phyloP scores from a whole-genome alignment of 2,888 invertebrate genomes.

The Gonocerus acuteangulatus region DNA sequence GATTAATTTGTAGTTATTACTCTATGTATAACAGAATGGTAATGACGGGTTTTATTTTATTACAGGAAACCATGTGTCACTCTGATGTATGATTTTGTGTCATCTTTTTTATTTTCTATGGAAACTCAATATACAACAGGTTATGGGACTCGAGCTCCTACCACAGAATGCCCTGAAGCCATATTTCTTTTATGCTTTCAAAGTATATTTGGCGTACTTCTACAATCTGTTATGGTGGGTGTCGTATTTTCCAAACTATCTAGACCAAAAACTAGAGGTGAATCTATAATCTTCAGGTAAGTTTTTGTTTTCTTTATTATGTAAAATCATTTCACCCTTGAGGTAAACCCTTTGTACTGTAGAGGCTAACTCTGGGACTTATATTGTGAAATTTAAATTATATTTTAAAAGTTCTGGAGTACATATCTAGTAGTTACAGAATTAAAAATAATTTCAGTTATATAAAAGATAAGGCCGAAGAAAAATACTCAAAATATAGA shows the following conservation, averaged over 20 bases:
- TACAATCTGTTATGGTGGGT: constrained; percentile 53
- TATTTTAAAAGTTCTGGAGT: no score
- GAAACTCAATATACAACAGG: constrained; percentile 84
- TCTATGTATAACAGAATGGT: no score
- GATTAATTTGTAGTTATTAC: no score
- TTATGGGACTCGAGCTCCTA: constrained; percentile 72
- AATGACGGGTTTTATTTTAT: no score
- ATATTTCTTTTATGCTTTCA: constrained; percentile 74
- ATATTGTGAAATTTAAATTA: no score
- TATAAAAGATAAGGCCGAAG: no score
- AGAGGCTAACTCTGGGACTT: no score
- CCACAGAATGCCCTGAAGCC: constrained; percentile 77
- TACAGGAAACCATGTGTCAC: constrained; percentile 48
- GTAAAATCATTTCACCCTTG: not conserved
- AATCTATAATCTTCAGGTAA: constrained; percentile 74
- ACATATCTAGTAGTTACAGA: no score
- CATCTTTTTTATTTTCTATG: constrained; percentile 70
- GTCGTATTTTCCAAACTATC: constrained; percentile 71
- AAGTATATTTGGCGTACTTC: constrained; percentile 58
- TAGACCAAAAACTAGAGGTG: constrained; percentile 65
- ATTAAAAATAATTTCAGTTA: no score
- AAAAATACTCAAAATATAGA: no score
- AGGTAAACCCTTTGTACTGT: no score
- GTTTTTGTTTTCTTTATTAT: not conserved
- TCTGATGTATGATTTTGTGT: constrained; percentile 50